Percentiles rank a stretch among this genome's conserved stretches.
Evolutionary conservation across 1,140 invertebrate species (phyloP).

Genomic region (Drosophila trapezifrons): DNA sequence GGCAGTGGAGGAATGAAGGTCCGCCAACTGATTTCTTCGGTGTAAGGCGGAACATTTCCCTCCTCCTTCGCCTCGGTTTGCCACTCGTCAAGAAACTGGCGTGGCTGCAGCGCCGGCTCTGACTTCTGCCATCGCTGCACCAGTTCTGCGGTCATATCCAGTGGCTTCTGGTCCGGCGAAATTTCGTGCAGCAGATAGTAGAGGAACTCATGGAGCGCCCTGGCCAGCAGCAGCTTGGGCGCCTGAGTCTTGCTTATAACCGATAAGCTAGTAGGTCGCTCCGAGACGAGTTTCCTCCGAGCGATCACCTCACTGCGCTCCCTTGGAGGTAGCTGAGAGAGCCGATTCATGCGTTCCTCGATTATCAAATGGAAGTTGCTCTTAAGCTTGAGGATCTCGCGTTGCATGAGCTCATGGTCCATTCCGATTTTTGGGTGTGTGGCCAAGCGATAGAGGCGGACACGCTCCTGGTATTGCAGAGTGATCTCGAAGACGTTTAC

Average conservation of each 20-base stretch:
- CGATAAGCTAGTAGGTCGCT: background rate
- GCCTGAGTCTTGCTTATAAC: slow-evolving; percentile 23
- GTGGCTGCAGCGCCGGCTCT: slow-evolving; percentile 64
- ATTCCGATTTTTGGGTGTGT: slow-evolving; percentile 73
- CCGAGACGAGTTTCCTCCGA: slow-evolving; percentile 13
- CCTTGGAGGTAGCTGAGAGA: background rate
- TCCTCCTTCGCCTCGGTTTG: slow-evolving; percentile 71
- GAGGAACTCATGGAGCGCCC: slow-evolving; percentile 88
- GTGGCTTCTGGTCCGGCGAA: slow-evolving; percentile 71
- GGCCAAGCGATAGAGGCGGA: slow-evolving; percentile 64
- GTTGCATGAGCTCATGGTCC: slow-evolving; percentile 53
- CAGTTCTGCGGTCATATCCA: slow-evolving; percentile 80
- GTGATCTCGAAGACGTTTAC: slow-evolving; percentile 66
- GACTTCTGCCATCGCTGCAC: slow-evolving; percentile 83
- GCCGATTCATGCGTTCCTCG: slow-evolving; percentile 49
- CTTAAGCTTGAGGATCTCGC: slow-evolving; percentile 69
- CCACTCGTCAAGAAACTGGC: slow-evolving; percentile 79
- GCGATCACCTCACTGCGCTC: slow-evolving; percentile 26
- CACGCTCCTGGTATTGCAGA: slow-evolving; percentile 45
- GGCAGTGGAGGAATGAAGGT: slow-evolving; percentile 91
- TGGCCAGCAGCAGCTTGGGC: slow-evolving; percentile 89
- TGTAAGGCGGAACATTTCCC: slow-evolving; percentile 84
- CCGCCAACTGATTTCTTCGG: slow-evolving; percentile 87
- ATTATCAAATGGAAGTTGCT: slow-evolving; percentile 56
- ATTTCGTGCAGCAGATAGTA: slow-evolving; percentile 89